Base-by-base conservation (phyloP, 35 echinoderm and acorn worm genomes). In the Stichopus chloronotus region DNA sequence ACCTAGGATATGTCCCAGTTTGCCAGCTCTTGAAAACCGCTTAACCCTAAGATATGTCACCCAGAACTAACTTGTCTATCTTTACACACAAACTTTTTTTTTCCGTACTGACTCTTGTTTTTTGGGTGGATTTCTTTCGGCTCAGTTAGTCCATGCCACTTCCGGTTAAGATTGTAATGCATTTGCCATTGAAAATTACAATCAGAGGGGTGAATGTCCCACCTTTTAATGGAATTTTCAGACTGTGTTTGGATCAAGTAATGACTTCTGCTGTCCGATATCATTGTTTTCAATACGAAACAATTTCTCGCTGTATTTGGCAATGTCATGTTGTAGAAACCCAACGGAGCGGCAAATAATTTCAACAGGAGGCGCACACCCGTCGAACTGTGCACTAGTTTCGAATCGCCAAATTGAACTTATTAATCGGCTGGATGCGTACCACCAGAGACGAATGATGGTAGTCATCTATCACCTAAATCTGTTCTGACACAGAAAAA, bases 61-160 rank as follows among this genome's bases (percentile, higher is more conserved):
- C 82, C 82, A 58, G 16, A n/a, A 85, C 53, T 85, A 85, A 85
- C 43, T 85, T 55, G 82, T 85, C 82, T 85, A 85, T 85, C 55
- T 56, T 20, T 74, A 9, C 17, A 85, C 9, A 59, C 17, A 43
- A 43, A 43, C 30, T 0, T 43, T 43, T 43, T 43, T 43, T 3
- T 43, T 43, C 13, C 14, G 16, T 85, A 6, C 12, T 23, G 17
- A 6, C 24, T 85, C 82, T 85, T 85, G 82, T 85, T 58, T 85
- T 74, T 74, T 57, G 55, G 55, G 55, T 23, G 57, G 82, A 85
- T 85, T n/a, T 21, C 57, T 85, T 58, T 85, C 82, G 55, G 24
- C 16, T 85, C 82, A 85, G 55, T 58, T 16, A 58, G 55, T 58
- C 57, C 55, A 85, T 85, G 16, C 82, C 82, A 85, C 82, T 85